Evolutionary conservation across 1,140 invertebrate species (phyloP).

Genomic region (Stegodyphus mimosarum): DNA sequence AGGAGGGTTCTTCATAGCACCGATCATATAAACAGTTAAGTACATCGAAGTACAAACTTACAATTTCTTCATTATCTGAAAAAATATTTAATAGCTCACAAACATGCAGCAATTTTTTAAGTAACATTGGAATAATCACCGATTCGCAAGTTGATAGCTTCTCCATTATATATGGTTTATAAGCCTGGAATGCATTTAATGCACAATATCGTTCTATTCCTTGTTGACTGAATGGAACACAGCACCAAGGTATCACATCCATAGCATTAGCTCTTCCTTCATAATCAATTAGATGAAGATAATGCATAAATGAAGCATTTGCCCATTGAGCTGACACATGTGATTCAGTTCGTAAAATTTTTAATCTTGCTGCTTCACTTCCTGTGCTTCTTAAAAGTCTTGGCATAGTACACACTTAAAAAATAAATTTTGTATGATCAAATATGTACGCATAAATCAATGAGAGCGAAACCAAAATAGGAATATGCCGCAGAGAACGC

Average conservation of each 20-base stretch:
- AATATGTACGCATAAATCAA: too few species aligned
- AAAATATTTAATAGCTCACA: too few species aligned
- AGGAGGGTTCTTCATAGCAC: neutral
- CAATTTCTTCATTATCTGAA: too few species aligned
- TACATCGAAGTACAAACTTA: neutral
- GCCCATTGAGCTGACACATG: neutral
- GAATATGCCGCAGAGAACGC: too few species aligned
- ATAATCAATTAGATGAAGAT: conserved; percentile 28
- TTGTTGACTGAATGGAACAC: neutral
- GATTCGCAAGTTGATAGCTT: neutral
- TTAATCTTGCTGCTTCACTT: neutral
- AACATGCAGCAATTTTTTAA: too few species aligned
- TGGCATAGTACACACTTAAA: neutral
- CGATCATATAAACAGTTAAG: neutral
- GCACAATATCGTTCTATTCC: neutral
- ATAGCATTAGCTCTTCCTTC: neutral
- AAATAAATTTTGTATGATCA: too few species aligned
- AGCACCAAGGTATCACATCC: neutral
- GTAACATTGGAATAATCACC: neutral
- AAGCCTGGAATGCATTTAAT: neutral
- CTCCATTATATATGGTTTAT: neutral
- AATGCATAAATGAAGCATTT: neutral
- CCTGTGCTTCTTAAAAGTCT: neutral
- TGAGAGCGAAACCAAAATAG: too few species aligned
- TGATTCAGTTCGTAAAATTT: too few species aligned